Conservation (phyloP, 2,113 vertebrate genomes). For the Suricata suricatta region DNA sequence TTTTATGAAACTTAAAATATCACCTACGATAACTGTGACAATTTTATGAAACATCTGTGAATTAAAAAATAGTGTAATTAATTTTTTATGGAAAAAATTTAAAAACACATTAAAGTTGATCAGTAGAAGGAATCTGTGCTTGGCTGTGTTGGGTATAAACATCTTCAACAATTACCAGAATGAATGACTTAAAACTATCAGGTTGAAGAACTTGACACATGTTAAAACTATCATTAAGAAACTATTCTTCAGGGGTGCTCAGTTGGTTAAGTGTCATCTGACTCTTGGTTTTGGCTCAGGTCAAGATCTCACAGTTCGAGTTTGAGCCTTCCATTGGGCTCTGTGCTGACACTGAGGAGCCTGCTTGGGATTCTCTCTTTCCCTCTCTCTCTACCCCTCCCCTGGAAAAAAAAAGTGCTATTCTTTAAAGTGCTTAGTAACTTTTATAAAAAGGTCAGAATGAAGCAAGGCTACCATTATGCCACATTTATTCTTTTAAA, state of each 20-base stretch:
- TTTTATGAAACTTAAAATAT: slow-evolving; percentile 47
- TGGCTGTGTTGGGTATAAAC: neutral
- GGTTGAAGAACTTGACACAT: neutral
- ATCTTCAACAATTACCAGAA: slow-evolving; percentile 1
- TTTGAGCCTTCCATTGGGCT: no score
- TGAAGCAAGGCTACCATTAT: neutral
- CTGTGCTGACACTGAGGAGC: no score
- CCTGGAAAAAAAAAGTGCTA: neutral
- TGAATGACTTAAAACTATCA: neutral
- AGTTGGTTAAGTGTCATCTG: no score
- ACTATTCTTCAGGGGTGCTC: neutral
- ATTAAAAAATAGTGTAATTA: neutral
- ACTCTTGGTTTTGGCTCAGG: no score
- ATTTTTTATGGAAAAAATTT: slow-evolving; percentile 15
- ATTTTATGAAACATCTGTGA: neutral
- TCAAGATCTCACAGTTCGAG: no score
- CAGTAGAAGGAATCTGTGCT: neutral
- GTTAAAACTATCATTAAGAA: neutral
- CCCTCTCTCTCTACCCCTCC: no score
- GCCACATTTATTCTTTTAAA: neutral
- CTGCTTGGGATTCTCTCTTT: no score
- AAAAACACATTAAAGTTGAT: neutral
- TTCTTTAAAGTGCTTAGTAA: neutral
- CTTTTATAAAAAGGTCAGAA: slow-evolving; percentile 5
- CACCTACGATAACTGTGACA: neutral